A percentile compares a stretch with the other conserved stretches of the same genome.
These are phyloP conservation scores for Tholera decimalis DNA, from an alignment of 2,888 invertebrate species.

Conservation along the genomic window DNA sequence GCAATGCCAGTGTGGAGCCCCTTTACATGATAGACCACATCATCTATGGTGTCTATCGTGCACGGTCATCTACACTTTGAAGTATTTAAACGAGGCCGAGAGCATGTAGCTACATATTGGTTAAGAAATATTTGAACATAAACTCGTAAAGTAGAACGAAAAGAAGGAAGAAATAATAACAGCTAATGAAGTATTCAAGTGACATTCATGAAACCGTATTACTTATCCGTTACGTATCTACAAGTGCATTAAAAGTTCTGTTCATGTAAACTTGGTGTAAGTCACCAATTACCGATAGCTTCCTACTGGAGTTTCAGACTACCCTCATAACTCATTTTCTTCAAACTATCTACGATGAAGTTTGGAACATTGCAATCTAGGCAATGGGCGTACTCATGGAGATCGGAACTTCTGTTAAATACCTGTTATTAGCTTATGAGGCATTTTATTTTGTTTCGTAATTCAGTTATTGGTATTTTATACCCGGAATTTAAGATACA, in stretches of 20 bases:
- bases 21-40: no score
- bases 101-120: no score
- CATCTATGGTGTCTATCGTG: no score
- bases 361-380: slow-evolving; percentile 62
- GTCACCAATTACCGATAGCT: slow-evolving; percentile 51
- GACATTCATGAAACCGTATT: not conserved
- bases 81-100: no score
- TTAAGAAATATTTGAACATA: no score
- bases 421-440: slow-evolving; percentile 17
- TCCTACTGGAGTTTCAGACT: slow-evolving; percentile 39
- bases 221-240: not conserved
- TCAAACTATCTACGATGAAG: slow-evolving; percentile 47
- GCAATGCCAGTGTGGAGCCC: no score
- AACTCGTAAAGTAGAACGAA: no score
- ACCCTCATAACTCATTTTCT: slow-evolving; percentile 55
- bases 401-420: slow-evolving; percentile 32
- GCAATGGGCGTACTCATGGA: slow-evolving; percentile 45
- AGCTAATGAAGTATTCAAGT: no score
- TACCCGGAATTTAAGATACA: not conserved
- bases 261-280: slow-evolving; percentile 38
- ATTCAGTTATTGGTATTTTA: slow-evolving; percentile 36
- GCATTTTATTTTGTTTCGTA: slow-evolving; percentile 31
- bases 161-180: no score
- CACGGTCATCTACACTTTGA: no score
- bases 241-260: slow-evolving; percentile 35